These are phyloP conservation scores for Brachyhypopomus gauderio DNA, from an alignment of 2,113 vertebrate species.

Conservation along the genomic window DNA sequence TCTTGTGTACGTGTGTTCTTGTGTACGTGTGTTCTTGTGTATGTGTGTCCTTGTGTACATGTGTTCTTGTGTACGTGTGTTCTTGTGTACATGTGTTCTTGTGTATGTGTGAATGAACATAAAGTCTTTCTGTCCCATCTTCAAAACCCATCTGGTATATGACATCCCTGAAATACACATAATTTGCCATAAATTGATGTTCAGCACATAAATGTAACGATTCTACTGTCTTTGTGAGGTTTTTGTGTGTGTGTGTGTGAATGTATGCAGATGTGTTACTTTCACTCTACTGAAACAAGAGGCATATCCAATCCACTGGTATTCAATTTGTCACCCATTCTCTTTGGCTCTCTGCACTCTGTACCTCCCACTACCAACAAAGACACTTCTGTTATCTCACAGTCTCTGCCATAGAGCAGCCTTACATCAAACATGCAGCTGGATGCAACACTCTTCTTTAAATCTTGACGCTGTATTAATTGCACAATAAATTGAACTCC, in stretches of 20 bases:
- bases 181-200: background rate
- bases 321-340: conserved; percentile 48
- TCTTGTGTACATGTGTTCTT: background rate
- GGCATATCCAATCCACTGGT: conserved; percentile 54
- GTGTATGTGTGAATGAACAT: conserved; percentile 14
- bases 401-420: conserved; percentile 32
- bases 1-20: no score
- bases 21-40: background rate
- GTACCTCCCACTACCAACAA: conserved; percentile 57
- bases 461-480: background rate
- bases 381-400: conserved; percentile 61
- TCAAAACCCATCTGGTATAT: background rate
- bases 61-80: background rate
- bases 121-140: background rate
- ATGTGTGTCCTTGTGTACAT: background rate
- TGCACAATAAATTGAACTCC: background rate
- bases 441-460: conserved; percentile 8
- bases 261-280: conserved; percentile 29
- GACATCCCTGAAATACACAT: background rate
- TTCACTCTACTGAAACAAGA: conserved; percentile 51
- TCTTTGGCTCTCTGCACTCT: conserved; percentile 47
- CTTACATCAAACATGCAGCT: conserved; percentile 47
- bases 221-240: background rate
- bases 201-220: conserved; percentile 19
- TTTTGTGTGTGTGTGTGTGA: conserved; percentile 10